A percentile compares a stretch with the other conserved stretches of the same genome.
Conservation (phyloP, 2,113 vertebrate species). For the Percina caprodes region DNA sequence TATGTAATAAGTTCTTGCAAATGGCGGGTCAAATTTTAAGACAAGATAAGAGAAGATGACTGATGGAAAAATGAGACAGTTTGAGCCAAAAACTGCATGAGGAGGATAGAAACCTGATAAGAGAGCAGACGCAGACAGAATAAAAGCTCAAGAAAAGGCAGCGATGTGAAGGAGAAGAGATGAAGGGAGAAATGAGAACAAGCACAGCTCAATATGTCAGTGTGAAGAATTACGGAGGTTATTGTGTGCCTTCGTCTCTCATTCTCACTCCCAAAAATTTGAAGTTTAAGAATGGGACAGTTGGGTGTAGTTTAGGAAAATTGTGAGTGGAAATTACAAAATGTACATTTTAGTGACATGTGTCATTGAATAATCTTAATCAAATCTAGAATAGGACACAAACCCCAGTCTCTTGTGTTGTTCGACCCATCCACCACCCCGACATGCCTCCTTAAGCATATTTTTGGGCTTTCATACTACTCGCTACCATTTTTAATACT, state of each 20-base stretch:
- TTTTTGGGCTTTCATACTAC: too few species aligned
- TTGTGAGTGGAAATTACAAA: too few species aligned
- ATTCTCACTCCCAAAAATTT: too few species aligned
- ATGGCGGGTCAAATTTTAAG: background rate
- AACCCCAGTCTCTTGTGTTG: too few species aligned
- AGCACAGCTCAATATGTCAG: constrained; percentile 40
- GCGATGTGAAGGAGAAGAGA: constrained; percentile 16
- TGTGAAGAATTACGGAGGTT: constrained; percentile 7
- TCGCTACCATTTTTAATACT: too few species aligned
- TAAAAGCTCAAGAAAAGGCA: background rate
- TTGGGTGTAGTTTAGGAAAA: too few species aligned
- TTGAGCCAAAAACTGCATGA: background rate
- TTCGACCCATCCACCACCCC: too few species aligned
- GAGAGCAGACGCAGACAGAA: background rate
- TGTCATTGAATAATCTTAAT: too few species aligned
- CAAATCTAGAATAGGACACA: too few species aligned
- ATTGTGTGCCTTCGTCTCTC: constrained; percentile 18
- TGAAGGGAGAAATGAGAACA: constrained; percentile 32
- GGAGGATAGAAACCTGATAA: constrained; percentile 17
- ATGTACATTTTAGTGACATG: too few species aligned
- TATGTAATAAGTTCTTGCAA: background rate
- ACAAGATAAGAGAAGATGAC: background rate
- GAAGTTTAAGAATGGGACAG: too few species aligned
- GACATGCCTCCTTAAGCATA: too few species aligned
- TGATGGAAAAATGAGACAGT: constrained; percentile 8